Base-by-base conservation (phyloP, 1,140 invertebrate genomes). In the Lerema accius region DNA sequence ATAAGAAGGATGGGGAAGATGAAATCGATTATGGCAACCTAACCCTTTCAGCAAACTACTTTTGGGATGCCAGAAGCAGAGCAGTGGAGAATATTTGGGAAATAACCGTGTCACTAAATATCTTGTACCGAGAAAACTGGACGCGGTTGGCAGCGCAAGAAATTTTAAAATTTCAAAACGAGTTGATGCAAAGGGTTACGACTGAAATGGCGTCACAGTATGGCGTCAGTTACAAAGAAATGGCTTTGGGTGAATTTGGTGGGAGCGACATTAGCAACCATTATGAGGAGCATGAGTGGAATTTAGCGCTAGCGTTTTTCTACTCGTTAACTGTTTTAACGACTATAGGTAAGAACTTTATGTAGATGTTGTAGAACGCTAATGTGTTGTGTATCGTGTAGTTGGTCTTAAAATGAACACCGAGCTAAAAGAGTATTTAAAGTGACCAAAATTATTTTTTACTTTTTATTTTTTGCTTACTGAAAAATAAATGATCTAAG, bases 321-420 rank as follows among this genome's bases (percentile, higher is more conserved):
- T 99, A 99, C 92, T 98, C 97, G 14, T 93, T 99, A 48, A 99
- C 98, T 7, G 96, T 99, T 49, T 94, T 99, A 56, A 99, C 98
- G 6, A 99, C 98, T 62, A 98, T 99, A 83, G 98, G 98, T 98
- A 92, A 95, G 96, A 94, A 43, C 28, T 32, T 32, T 32, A 32
- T 32, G 9, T 32, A 32, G 28, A 32, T 63, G 45, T 61, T 49
- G 37, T 32, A 11, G n/a, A 14, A 32, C 9, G 10, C 43, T 46
- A 51, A 56, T 39, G 39, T 59, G 48, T 16, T 26, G 28, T 32
- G 3, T 4, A 1, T 7, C n/a, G 39, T 59, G 48, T 16, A 39
- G 28, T 32, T 7, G 4, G 4, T 7, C n/a, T 46, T 19, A 16
- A 46, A 46, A 16, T 15, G 43, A 19, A 19, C 17, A 32, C 28